Evolutionary conservation across 2,888 invertebrate genomes (phyloP), one percentile per base, ranked within the genome.

Genomic region (Parascotia fuliginaria): DNA sequence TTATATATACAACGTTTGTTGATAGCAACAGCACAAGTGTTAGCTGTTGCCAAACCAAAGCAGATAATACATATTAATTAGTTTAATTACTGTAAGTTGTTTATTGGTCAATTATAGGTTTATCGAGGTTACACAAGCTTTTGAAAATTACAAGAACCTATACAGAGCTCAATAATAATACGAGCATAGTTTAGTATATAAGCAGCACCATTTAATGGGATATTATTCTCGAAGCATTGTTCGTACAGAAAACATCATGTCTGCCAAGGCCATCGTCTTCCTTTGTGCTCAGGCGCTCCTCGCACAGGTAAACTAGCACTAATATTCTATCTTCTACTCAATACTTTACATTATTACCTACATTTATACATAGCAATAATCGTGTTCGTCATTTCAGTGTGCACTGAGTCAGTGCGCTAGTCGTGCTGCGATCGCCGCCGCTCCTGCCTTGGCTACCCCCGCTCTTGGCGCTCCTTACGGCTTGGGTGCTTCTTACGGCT

Each of bases 161-260:
- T 19, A 19, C 5, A 19, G n/a, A n/a, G n/a, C 19, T 19, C 19
- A 19, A 19, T 19, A 19, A 3, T 19, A 2, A 3, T 19, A 19
- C 2, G 19, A 41, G 11, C n/a, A 11, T 31, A 64, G 64, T 56
- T 3, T 58, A 53, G 66, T 54, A 33, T 56, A 53, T 51, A 56
- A 65, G 36, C 58, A 50, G 45, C 15, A 15, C 4, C n/a, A 15
- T 4, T 34, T 19, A 19, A 5, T 19, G 5, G 19, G 3, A 19
- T 5, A 19, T 19, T 5, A 19, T 19, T 19, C 2, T 19, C 5
- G 5, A 19, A 19, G 2, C 19, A 19, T 3, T 19, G 5, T 3
- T 19, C 5, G n/a, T n/a, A n/a, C n/a, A n/a, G n/a, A 19, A 19
- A 19, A 11, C 29, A 29, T 5, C 24, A 58, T 58, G 60, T 39